Conservation (phyloP, 92 coral and sea anemone genomes). For the Muricea muricata region DNA sequence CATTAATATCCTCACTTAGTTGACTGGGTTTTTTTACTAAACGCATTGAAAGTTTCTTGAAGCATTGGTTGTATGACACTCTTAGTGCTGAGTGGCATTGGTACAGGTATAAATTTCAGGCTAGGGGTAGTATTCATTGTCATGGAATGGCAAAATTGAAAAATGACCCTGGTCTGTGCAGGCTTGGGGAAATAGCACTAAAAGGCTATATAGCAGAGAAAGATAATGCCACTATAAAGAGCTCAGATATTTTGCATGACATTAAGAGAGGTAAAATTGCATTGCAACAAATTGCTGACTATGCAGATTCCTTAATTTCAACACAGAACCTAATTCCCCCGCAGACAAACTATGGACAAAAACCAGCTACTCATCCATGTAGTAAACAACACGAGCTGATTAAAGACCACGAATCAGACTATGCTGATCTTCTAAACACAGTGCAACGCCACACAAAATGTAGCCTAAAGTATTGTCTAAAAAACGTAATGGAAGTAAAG, state of each 20-base stretch:
- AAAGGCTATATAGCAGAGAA: not conserved
- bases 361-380: slow-evolving; percentile 61
- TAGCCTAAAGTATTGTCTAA: slow-evolving; percentile 68
- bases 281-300: slow-evolving; percentile 47
- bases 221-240: not conserved
- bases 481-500: slow-evolving; percentile 56
- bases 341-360: slow-evolving; percentile 45
- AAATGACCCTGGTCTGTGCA: not conserved
- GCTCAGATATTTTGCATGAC: not conserved
- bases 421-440: slow-evolving; percentile 56
- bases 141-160: slow-evolving; percentile 57
- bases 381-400: slow-evolving; percentile 41
- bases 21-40: slow-evolving; percentile 64
- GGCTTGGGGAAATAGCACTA: not conserved
- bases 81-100: slow-evolving; percentile 72
- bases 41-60: slow-evolving; percentile 59
- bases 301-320: slow-evolving; percentile 63
- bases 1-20: slow-evolving; percentile 58
- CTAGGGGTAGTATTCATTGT: slow-evolving; percentile 69
- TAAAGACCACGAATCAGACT: slow-evolving; percentile 41
- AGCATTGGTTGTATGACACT: slow-evolving; percentile 68
- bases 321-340: slow-evolving; percentile 59
- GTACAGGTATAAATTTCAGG: slow-evolving; percentile 70
- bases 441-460: slow-evolving; percentile 70
- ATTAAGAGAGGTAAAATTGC: slow-evolving; percentile 56